Conservation (phyloP, 2,888 invertebrate species). For the Pachymerium ferrugineum region DNA sequence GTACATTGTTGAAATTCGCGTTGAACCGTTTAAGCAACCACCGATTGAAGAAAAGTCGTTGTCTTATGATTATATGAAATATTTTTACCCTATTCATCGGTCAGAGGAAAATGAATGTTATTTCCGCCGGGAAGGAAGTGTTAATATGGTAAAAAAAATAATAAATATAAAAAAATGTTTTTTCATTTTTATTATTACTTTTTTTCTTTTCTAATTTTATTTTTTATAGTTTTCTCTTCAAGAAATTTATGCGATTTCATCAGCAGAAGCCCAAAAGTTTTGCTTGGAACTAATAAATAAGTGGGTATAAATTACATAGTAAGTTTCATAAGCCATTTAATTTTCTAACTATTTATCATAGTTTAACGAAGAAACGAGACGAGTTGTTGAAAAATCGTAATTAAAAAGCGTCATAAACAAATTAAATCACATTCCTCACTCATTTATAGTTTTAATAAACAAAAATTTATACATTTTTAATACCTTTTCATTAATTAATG, state of each 20-base stretch:
- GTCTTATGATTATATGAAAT: neutral
- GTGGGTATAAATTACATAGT: neutral
- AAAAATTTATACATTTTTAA: neutral
- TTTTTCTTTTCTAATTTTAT: neutral
- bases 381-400: too few species aligned
- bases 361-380: too few species aligned
- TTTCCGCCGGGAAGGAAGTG: neutral
- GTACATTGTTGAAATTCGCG: neutral
- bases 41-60: neutral
- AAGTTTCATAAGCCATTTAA: too few species aligned
- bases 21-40: neutral
- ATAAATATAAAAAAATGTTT: neutral
- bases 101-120: neutral
- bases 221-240: neutral
- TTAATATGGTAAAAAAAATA: neutral
- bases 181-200: neutral
- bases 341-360: too few species aligned
- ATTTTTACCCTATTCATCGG: neutral
- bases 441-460: neutral
- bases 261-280: neutral
- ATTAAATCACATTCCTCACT: too few species aligned
- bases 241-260: neutral
- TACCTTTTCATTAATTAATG: conserved; percentile 33
- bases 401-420: too few species aligned
- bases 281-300: neutral